Conservation (phyloP, 1,140 invertebrate species). For the Drosophila setifemur region DNA sequence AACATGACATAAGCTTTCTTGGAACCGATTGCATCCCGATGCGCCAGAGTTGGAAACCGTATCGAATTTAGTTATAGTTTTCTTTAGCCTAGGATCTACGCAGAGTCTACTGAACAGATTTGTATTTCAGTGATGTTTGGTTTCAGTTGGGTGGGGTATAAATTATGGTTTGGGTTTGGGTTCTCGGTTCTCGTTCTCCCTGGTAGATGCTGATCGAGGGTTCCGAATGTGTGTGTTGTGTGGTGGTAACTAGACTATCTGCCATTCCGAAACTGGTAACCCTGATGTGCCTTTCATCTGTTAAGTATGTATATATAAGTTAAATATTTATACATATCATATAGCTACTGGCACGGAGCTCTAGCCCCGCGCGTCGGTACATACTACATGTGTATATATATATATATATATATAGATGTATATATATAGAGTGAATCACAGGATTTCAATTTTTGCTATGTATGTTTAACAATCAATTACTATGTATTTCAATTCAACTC, state of each 20-base stretch:
- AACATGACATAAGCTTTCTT: slow-evolving; percentile 30
- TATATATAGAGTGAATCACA: slow-evolving; percentile 75
- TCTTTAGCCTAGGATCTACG: slow-evolving; percentile 21
- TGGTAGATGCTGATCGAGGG: slow-evolving; percentile 23
- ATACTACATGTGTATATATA: slow-evolving; percentile 43
- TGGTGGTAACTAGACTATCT: slow-evolving; percentile 14
- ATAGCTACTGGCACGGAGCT: slow-evolving; percentile 33
- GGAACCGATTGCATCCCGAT: neutral
- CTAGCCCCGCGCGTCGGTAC: slow-evolving; percentile 29
- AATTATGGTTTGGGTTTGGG: slow-evolving; percentile 34
- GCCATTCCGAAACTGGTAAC: slow-evolving; percentile 33
- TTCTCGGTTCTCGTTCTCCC: neutral
- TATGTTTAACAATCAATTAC: slow-evolving; percentile 77
- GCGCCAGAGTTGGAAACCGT: slow-evolving; percentile 2
- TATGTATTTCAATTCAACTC: slow-evolving; percentile 64
- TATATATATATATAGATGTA: slow-evolving; percentile 50
- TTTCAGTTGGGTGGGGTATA: slow-evolving; percentile 36
- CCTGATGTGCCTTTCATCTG: slow-evolving; percentile 36
- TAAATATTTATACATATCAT: slow-evolving; percentile 45
- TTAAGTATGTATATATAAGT: slow-evolving; percentile 34
- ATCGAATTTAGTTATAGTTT: slow-evolving; percentile 11
- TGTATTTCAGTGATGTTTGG: slow-evolving; percentile 43
- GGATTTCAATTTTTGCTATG: slow-evolving; percentile 78
- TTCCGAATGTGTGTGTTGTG: slow-evolving; percentile 8
- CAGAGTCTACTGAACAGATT: slow-evolving; percentile 28